These are phyloP conservation scores for Chrysogorgia sp. DNA, from an alignment of 92 coral and sea anemone genomes.

Conservation along the genomic window DNA sequence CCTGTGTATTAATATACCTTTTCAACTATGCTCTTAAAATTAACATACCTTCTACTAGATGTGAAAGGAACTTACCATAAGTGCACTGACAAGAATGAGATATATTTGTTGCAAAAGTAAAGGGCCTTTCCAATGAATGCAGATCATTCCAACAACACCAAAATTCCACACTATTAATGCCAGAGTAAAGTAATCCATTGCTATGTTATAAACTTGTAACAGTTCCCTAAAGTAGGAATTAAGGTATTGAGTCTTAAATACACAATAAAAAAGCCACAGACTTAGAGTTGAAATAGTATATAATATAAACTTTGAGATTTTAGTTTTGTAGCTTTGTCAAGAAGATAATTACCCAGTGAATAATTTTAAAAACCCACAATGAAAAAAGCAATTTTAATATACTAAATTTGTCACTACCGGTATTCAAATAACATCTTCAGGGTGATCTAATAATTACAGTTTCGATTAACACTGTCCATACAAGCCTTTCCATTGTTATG, in stretches of 20 bases:
- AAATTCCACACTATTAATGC: constrained; percentile 92
- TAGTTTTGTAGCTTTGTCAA: background rate
- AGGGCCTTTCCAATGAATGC: constrained; percentile 99
- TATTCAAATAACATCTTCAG: too few species aligned
- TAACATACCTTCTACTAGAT: background rate
- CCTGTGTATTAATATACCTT: too few species aligned
- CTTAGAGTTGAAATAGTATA: background rate
- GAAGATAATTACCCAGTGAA: background rate
- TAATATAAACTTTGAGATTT: background rate
- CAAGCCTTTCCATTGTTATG: too few species aligned
- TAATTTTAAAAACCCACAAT: too few species aligned
- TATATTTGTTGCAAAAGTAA: constrained; percentile 88
- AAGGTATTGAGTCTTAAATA: background rate
- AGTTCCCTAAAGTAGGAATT: constrained; percentile 82
- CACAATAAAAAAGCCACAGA: too few species aligned
- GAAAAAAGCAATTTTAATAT: too few species aligned
- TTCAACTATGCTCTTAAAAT: too few species aligned
- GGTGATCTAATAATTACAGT: too few species aligned
- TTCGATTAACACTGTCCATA: too few species aligned
- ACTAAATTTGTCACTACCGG: too few species aligned
- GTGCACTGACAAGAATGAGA: constrained; percentile 96
- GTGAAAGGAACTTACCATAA: constrained; percentile 76
- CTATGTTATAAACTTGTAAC: constrained; percentile 87
- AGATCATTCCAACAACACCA: constrained; percentile 98
- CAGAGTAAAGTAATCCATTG: constrained; percentile 95